Evolutionary conservation across 1,140 invertebrate species (phyloP), one percentile per base, ranked within the genome.

Genomic region (Paramacrobiotus metropolitanus): DNA sequence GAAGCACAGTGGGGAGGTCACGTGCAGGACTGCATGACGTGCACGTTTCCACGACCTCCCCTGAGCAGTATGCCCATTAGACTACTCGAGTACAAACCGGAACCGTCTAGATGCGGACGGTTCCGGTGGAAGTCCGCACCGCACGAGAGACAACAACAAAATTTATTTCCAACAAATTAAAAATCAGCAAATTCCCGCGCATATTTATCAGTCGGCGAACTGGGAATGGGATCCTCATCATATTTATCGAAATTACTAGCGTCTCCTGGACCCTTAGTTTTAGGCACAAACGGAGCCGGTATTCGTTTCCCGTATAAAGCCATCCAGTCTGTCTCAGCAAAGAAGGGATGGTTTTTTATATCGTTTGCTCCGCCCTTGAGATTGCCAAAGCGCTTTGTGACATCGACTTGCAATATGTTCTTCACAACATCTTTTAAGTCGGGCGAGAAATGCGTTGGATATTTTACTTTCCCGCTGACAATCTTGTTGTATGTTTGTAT

Each of bases 341-440:
- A 76, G 72, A 73, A 76, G 61, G 71, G 73, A 65, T 75, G 74
- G 30, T 67, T 68, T 64, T 74, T 75, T 31, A 76, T 74, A 65
- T 76, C 74, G 65, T 72, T 72, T 20, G 74, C 72, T 40, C 72
- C 74, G 65, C 74, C 74, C 65, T 74, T 75, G 60, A 76, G 65
- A 65, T 76, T 76, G 59, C 74, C 74, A 66, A 66, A 75, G 29
- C 74, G 66, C 61, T 74, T 75, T 18, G 74, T 75, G 29, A 75
- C 64, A 65, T 76, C 74, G 29, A 75, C 72, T 66, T 76, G 74
- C 20, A 76, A 68, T 40, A 76, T 64, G 65, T 73, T 73, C 31
- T 72, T 60, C 15, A 60, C 30, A 21, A 60, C 21, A 29, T 60
- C 60, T 48, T 60, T 60, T 9, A 60, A 24, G 31, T 60, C 30